A percentile compares a stretch with the other conserved stretches of the same genome.
These are phyloP conservation scores for Patella depressa DNA, from an alignment of 2,888 invertebrate species.

Conservation along the genomic window DNA sequence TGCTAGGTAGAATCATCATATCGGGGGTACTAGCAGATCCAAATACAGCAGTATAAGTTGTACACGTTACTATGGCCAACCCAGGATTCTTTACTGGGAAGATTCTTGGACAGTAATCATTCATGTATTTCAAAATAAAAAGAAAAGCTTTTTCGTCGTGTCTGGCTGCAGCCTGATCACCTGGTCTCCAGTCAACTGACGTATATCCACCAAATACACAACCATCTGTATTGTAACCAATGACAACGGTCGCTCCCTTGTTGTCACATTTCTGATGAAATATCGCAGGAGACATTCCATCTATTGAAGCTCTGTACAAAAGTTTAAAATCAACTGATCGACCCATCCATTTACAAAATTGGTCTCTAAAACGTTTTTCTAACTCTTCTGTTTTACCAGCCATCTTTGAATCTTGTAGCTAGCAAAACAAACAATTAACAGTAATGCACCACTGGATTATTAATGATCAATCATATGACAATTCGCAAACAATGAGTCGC, in stretches of 20 bases:
- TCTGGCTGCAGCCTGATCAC: slow-evolving; percentile 5
- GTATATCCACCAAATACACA: slow-evolving; percentile 45
- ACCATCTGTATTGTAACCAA: slow-evolving; percentile 40
- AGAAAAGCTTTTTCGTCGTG: slow-evolving; percentile 40
- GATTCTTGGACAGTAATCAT: slow-evolving; percentile 23
- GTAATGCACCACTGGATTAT: too few species aligned
- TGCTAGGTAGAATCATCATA: slow-evolving; percentile 17
- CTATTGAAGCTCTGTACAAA: slow-evolving; percentile 34
- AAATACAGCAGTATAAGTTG: slow-evolving; percentile 30
- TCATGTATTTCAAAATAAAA: slow-evolving; percentile 34
- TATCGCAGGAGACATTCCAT: slow-evolving; percentile 36
- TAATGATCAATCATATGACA: too few species aligned
- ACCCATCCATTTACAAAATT: too few species aligned
- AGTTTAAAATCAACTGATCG: too few species aligned
- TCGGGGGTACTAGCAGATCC: slow-evolving; percentile 26
- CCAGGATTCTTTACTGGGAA: slow-evolving; percentile 26
- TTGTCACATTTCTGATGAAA: slow-evolving; percentile 47
- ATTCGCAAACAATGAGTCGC: too few species aligned
- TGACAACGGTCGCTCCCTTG: slow-evolving; percentile 43
- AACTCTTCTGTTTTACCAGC: too few species aligned
- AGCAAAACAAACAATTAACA: too few species aligned
- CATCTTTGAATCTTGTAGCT: too few species aligned
- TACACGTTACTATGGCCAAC: slow-evolving; percentile 14
- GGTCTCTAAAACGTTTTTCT: too few species aligned
- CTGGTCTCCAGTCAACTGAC: slow-evolving; percentile 35